These are phyloP conservation scores for Microtus montanus DNA, from an alignment of 2,113 vertebrate genomes.

Conservation along the genomic window DNA sequence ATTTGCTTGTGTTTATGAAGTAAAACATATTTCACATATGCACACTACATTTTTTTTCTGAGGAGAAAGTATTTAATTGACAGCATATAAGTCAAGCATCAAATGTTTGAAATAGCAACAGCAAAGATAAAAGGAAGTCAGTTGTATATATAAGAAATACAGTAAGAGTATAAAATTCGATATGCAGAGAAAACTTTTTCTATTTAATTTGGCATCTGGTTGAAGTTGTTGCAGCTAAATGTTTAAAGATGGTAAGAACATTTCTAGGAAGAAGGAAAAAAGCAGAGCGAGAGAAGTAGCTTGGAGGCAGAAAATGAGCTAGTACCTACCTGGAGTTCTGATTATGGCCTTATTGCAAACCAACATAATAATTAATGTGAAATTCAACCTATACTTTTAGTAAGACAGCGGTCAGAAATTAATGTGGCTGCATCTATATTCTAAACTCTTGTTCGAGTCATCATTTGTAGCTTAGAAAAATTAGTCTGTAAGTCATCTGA, in stretches of 20 bases:
- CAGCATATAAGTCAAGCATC: background rate
- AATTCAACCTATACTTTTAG: background rate
- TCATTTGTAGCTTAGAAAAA: background rate
- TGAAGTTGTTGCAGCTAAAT: constrained; percentile 27
- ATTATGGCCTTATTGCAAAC: background rate
- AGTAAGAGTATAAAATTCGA: constrained; percentile 26
- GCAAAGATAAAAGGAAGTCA: constrained; percentile 25
- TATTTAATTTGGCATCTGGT: constrained; percentile 29
- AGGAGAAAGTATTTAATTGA: constrained; percentile 36
- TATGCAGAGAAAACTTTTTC: background rate
- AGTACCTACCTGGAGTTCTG: background rate
- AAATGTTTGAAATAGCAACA: background rate
- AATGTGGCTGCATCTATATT: background rate
- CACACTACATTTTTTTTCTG: background rate
- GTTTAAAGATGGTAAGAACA: constrained; percentile 40
- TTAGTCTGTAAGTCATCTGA: background rate
- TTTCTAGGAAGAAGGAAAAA: constrained; percentile 16
- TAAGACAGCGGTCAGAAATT: background rate
- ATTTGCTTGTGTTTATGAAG: constrained; percentile 24
- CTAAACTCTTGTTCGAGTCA: background rate
- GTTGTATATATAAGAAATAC: background rate
- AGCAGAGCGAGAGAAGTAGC: background rate
- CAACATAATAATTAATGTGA: background rate
- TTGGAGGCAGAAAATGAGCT: background rate
- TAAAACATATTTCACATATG: constrained; percentile 1